phyloP scores from a whole-genome alignment of 2,113 vertebrate genomes.

The Phylloscopus whistleri region DNA sequence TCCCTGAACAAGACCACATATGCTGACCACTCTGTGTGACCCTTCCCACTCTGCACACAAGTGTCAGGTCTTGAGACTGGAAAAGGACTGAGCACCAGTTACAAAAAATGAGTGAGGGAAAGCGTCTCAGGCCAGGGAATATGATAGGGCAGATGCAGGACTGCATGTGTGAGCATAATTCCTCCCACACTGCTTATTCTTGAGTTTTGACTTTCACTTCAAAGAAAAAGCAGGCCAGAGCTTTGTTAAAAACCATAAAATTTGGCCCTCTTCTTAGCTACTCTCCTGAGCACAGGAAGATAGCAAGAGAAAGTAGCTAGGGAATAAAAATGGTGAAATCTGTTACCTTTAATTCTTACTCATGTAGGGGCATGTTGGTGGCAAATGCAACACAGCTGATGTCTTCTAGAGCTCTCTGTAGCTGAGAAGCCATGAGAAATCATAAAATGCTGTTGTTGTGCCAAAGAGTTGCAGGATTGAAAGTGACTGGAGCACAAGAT shows the following conservation, averaged over 20 bases:
- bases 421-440: neutral
- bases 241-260: neutral
- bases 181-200: neutral
- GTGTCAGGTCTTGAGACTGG: neutral
- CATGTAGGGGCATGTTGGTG: fast-evolving
- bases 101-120: neutral
- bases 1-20: neutral
- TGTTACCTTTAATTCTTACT: neutral
- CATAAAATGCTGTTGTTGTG: neutral
- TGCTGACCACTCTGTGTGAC: neutral
- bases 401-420: neutral
- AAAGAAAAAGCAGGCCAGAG: neutral
- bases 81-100: neutral
- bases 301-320: neutral
- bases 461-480: neutral
- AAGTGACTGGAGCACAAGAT: neutral
- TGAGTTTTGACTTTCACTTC: neutral
- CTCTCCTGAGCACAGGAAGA: neutral
- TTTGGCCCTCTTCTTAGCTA: neutral
- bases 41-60: neutral
- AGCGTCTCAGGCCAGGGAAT: neutral
- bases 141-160: neutral
- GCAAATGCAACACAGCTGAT: neutral
- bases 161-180: neutral
- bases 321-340: neutral